Conservation (phyloP, 2,888 invertebrate species). For the Margaritifera margaritifera region DNA sequence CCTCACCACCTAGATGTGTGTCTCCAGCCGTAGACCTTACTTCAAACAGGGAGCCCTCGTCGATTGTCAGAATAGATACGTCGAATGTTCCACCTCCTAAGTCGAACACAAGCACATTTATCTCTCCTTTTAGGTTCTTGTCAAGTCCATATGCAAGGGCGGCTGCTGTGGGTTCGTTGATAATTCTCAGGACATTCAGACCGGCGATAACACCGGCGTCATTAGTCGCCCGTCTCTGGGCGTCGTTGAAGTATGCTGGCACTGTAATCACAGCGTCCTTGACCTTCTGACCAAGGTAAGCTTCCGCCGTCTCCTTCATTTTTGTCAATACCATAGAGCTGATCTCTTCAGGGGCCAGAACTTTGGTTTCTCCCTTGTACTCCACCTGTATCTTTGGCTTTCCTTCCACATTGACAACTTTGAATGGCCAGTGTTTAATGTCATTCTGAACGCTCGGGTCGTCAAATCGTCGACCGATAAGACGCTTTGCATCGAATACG, state of each 20-base stretch:
- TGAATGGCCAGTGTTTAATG: conserved; percentile 67
- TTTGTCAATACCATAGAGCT: conserved; percentile 92
- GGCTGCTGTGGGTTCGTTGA: conserved; percentile 78
- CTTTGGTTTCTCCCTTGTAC: conserved; percentile 86
- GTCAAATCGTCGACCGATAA: conserved; percentile 61
- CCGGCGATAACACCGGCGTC: conserved; percentile 73
- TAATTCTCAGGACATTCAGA: conserved; percentile 75
- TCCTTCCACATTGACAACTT: conserved; percentile 43
- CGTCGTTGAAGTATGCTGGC: conserved; percentile 71
- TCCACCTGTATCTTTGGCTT: conserved; percentile 67
- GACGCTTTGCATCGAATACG: conserved; percentile 73
- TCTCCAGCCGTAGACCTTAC: conserved; percentile 69
- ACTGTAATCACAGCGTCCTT: conserved; percentile 69
- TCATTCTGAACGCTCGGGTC: conserved; percentile 59
- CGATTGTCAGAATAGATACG: conserved; percentile 75
- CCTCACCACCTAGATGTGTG: conserved; percentile 67
- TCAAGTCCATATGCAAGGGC: conserved; percentile 78
- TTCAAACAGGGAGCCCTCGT: conserved; percentile 75
- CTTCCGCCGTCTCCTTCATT: conserved; percentile 81
- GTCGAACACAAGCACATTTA: conserved; percentile 77
- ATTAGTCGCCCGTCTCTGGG: conserved; percentile 79
- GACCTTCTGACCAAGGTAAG: conserved; percentile 77
- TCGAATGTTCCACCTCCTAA: conserved; percentile 75
- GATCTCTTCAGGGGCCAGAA: conserved; percentile 90
- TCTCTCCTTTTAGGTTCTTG: conserved; percentile 74